These are phyloP conservation scores for Calliphora vomitoria DNA, from an alignment of 2,888 invertebrate species.

Conservation along the genomic window DNA sequence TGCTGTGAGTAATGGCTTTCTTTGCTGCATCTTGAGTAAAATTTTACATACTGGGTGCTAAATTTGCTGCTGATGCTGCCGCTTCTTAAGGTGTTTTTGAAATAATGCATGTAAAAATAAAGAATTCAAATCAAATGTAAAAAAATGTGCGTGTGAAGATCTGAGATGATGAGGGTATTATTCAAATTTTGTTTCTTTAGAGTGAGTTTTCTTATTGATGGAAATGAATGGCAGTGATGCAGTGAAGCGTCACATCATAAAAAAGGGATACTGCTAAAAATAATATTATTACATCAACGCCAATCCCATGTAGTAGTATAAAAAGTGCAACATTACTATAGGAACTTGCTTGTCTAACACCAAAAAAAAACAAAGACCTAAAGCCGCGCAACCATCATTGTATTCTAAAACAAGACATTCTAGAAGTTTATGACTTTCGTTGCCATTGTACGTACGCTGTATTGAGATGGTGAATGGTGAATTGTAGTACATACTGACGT, in stretches of 20 bases:
- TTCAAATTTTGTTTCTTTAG: slow-evolving; percentile 62
- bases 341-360: slow-evolving; percentile 1
- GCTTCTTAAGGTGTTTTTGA: slow-evolving; percentile 47
- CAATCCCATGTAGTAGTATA: slow-evolving; percentile 2
- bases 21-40: slow-evolving; percentile 41
- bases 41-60: slow-evolving; percentile 57
- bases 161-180: slow-evolving; percentile 73
- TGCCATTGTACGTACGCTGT: background rate
- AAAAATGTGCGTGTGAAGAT: slow-evolving; percentile 72
- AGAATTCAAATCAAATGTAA: slow-evolving; percentile 49
- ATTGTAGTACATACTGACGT: slow-evolving; percentile 54
- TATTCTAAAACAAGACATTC: slow-evolving; percentile 58
- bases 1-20: slow-evolving; percentile 68
- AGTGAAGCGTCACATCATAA: slow-evolving; percentile 60
- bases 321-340: slow-evolving; percentile 48
- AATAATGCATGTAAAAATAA: slow-evolving; percentile 34
- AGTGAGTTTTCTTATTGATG: slow-evolving; percentile 52
- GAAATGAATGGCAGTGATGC: slow-evolving; percentile 49
- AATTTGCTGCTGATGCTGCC: slow-evolving; percentile 45
- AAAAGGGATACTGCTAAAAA: slow-evolving; percentile 64
- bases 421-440: slow-evolving; percentile 65
- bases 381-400: slow-evolving; percentile 29
- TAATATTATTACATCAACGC: slow-evolving; percentile 53
- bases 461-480: slow-evolving; percentile 4
- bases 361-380: slow-evolving; percentile 21